A percentile compares a stretch with the other conserved stretches of the same genome.
Conservation (phyloP, 2,888 invertebrate genomes). For the Venustoraphidia nigricollis region DNA sequence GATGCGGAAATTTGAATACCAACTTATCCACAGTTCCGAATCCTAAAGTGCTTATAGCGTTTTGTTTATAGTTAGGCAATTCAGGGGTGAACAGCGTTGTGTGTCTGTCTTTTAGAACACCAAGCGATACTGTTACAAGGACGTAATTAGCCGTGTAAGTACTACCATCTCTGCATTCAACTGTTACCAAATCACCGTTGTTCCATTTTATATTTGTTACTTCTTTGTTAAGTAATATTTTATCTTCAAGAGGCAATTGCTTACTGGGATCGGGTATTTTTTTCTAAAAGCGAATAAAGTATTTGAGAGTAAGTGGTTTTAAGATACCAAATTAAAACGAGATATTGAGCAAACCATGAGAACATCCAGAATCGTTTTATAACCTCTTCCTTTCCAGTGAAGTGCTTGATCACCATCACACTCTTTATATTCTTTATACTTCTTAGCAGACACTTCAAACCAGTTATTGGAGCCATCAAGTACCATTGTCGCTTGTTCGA, state of each 20-base stretch:
- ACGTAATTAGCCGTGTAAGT: slow-evolving; percentile 41
- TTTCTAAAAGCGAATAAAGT: slow-evolving; percentile 17
- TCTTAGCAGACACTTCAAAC: slow-evolving; percentile 49
- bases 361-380: slow-evolving; percentile 46
- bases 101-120: slow-evolving; percentile 45
- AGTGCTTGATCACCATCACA: slow-evolving; percentile 55
- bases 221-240: slow-evolving; percentile 21
- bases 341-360: slow-evolving; percentile 36
- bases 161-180: slow-evolving; percentile 35
- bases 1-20: slow-evolving; percentile 40
- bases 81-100: slow-evolving; percentile 36
- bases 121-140: slow-evolving; percentile 52
- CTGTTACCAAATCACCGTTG: slow-evolving; percentile 22
- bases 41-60: slow-evolving; percentile 38
- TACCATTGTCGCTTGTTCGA: slow-evolving; percentile 20
- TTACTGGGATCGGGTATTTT: slow-evolving; percentile 18
- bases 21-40: slow-evolving; percentile 55
- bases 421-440: slow-evolving; percentile 42
- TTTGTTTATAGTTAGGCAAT: slow-evolving; percentile 35
- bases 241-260: slow-evolving; percentile 19
- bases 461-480: slow-evolving; percentile 45
- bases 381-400: slow-evolving; percentile 63
- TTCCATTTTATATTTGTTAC: slow-evolving; percentile 21
- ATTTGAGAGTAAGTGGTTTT: not conserved
- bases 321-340: not conserved